Evolutionary conservation across 2,797 vertebrate genomes (phyloP).

Genomic region (Danionella dracula): DNA sequence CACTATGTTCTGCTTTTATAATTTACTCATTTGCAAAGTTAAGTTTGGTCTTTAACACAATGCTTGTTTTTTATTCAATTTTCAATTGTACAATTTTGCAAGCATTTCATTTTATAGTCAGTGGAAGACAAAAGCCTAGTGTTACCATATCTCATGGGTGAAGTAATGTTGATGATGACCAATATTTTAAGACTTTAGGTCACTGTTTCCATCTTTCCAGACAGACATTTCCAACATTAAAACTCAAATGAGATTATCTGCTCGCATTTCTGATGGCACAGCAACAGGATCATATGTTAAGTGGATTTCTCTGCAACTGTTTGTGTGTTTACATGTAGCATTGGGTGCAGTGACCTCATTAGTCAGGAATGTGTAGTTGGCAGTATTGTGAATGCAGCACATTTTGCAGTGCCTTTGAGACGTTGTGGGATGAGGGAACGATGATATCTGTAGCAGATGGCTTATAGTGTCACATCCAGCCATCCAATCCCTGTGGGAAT

Average conservation of each 20-base stretch:
- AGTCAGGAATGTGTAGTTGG: constrained; percentile 24
- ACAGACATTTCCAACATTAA: background rate
- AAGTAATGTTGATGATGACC: too few relatives aligned
- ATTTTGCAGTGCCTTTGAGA: background rate
- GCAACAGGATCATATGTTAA: background rate
- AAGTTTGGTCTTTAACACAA: too few relatives aligned
- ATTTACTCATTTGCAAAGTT: too few relatives aligned
- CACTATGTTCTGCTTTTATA: too few relatives aligned
- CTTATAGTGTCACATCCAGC: constrained; percentile 5
- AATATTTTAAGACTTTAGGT: too few relatives aligned
- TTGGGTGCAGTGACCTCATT: constrained; percentile 30
- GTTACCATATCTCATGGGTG: too few relatives aligned
- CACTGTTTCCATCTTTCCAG: background rate
- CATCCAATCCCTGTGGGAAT: constrained; percentile 25
- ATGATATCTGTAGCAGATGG: constrained; percentile 29
- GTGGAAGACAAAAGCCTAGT: too few relatives aligned
- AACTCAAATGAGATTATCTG: background rate
- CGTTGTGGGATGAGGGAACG: background rate
- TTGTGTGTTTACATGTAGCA: constrained; percentile 11
- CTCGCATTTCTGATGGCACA: background rate
- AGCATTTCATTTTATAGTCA: too few relatives aligned
- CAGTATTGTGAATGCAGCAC: constrained; percentile 4
- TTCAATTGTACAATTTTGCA: too few relatives aligned
- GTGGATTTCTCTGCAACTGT: background rate
- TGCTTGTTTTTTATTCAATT: too few relatives aligned